Conservation (phyloP, 2,888 invertebrate species). For the Trachelus troglodyta region DNA sequence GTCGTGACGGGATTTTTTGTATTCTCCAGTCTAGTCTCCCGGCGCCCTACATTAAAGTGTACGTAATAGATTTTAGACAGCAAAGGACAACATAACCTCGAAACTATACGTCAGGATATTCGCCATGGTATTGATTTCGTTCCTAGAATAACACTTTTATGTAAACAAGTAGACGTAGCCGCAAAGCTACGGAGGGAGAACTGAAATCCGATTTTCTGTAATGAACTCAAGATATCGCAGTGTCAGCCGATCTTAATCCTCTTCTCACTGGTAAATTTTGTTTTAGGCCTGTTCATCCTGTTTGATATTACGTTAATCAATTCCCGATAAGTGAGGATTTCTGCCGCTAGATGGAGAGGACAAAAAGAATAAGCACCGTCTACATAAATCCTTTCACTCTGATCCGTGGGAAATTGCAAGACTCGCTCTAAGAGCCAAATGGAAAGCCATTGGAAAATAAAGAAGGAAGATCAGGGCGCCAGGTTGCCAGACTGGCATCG, state of each 20-base stretch:
- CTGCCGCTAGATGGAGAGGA: neutral
- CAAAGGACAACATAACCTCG: neutral
- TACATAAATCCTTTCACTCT: neutral
- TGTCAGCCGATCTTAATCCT: neutral
- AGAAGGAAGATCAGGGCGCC: neutral
- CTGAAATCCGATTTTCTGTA: neutral
- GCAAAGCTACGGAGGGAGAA: neutral
- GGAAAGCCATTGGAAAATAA: neutral
- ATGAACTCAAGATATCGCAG: neutral
- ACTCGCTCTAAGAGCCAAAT: neutral
- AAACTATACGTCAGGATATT: neutral
- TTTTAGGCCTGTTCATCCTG: neutral
- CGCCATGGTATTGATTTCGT: neutral
- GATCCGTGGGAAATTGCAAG: neutral
- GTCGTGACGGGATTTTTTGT: neutral
- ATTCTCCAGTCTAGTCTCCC: neutral
- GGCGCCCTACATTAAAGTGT: neutral
- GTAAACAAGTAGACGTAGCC: neutral
- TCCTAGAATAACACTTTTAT: neutral
- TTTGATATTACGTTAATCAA: neutral
- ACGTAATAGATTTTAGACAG: neutral
- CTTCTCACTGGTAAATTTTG: neutral
- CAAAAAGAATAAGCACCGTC: neutral
- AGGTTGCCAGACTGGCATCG: neutral
- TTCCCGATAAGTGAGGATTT: neutral